phyloP scores from a whole-genome alignment of 2,888 invertebrate species.

The Tachina lurida region DNA sequence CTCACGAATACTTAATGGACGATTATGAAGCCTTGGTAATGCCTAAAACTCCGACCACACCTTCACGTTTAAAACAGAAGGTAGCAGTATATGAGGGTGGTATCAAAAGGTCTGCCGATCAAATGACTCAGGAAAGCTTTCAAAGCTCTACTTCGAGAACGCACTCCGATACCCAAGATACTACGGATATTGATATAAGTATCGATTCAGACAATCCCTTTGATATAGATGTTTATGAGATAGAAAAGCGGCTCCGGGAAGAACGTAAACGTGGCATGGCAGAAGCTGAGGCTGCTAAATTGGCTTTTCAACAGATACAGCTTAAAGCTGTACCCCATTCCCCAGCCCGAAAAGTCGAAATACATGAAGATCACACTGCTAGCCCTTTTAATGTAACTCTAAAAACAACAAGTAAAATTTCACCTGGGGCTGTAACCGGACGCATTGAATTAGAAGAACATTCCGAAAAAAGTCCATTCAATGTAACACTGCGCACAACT shows the following conservation, averaged over 20 bases:
- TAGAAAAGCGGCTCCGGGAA: conserved; percentile 85
- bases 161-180: conserved; percentile 57
- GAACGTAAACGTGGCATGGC: conserved; percentile 84
- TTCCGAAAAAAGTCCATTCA: conserved; percentile 76
- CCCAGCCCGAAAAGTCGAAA: conserved; percentile 83
- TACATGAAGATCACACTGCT: conserved; percentile 75
- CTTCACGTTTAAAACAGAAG: conserved; percentile 87
- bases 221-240: conserved; percentile 85
- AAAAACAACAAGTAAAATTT: conserved; percentile 82
- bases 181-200: conserved; percentile 47
- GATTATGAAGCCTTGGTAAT: conserved; percentile 71
- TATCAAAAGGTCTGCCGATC: conserved; percentile 78
- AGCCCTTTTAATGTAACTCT: conserved; percentile 83
- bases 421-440: conserved; percentile 75
- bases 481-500: conserved; percentile 76
- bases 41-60: conserved; percentile 72
- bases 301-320: conserved; percentile 85
- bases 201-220: conserved; percentile 78
- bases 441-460: conserved; percentile 72
- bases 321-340: conserved; percentile 85
- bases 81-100: conserved; percentile 87
- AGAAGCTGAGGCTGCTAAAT: conserved; percentile 83
- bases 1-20: conserved; percentile 72
- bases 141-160: conserved; percentile 59
- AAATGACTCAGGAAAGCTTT: conserved; percentile 75